A percentile compares a stretch with the other conserved stretches of the same genome.
Evolutionary conservation across 2,797 vertebrate genomes (phyloP).

Genomic region (Takifugu ocellatus): DNA sequence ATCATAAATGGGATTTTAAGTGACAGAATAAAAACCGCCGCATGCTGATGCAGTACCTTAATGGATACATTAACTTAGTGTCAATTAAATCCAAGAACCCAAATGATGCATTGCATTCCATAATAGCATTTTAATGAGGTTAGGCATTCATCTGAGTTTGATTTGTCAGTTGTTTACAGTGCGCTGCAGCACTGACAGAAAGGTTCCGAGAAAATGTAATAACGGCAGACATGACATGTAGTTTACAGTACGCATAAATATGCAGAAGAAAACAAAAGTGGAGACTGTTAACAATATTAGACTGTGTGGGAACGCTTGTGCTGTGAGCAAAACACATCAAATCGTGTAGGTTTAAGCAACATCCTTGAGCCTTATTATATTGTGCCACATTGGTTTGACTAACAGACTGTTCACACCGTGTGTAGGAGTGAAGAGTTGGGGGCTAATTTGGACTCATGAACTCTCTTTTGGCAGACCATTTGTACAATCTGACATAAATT

Average conservation of each 20-base stretch:
- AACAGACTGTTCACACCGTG: slow-evolving; percentile 10
- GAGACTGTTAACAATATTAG: slow-evolving; percentile 7
- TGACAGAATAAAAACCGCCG: slow-evolving; percentile 55
- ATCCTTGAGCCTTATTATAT: slow-evolving; percentile 10
- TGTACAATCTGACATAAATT: slow-evolving; percentile 51
- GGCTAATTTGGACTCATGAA: slow-evolving; percentile 40
- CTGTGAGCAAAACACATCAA: slow-evolving; percentile 13
- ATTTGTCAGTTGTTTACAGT: slow-evolving; percentile 58
- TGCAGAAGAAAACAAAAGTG: neutral
- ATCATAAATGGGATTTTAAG: slow-evolving; percentile 53
- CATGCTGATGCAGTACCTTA: slow-evolving; percentile 72
- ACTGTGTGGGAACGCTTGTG: neutral
- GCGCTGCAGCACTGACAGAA: slow-evolving; percentile 18
- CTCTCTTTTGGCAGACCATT: slow-evolving; percentile 40
- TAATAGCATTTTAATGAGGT: slow-evolving; percentile 76
- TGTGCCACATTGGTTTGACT: slow-evolving; percentile 16
- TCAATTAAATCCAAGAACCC: slow-evolving; percentile 68
- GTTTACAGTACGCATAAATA: slow-evolving; percentile 8
- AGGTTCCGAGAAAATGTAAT: no score
- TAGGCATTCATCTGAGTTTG: slow-evolving; percentile 64
- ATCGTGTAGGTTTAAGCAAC: slow-evolving; percentile 7
- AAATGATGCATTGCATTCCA: slow-evolving; percentile 71
- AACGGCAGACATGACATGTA: slow-evolving; percentile 24
- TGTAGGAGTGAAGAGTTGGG: slow-evolving; percentile 24
- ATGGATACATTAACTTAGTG: slow-evolving; percentile 74